Base-by-base conservation (phyloP, 2,888 invertebrate genomes). In the Sphaerophoria taeniata region DNA sequence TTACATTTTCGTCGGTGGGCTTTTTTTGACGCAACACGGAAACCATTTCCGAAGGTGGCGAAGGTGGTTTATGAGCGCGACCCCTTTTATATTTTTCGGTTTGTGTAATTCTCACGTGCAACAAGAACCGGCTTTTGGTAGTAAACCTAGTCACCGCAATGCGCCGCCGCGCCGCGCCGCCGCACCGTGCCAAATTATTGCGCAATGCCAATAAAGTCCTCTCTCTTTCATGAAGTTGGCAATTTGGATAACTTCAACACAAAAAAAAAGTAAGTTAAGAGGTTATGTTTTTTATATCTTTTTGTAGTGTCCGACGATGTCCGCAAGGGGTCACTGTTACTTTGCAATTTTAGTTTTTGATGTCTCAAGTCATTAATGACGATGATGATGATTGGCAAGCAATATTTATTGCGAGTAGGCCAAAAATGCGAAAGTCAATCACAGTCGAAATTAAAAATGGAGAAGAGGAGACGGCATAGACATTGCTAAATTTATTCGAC, bases 21-120 rank as follows among this genome's bases (percentile, higher is more conserved):
- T 51, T 43, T 49, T 49, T 24, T 58, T 47, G 49, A 49, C 51
- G 12, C 55, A 74, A 78, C 56, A 45, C 82, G 82, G 82, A 83
- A 83, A 83, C 61, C 56, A 39, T 70, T 73, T 78, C 63, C 63
- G 78, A 65, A 65, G 73, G 65, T 74, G 82, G 82, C 78, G 78
- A 83, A 73, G 82, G 82, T 83, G 82, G 82, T 70, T 74, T 83
- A 83, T 83, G 78, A 69, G 12, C 36, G 49, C 36, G 49, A 49
- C 65, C 49, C n/a, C 73, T 34, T 67, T 63, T 61, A 24, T 24
- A 24, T 43, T 58, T 43, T 5, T 9, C 11, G 9, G 43, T 43
- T 36, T 67, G 53, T 51, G 60, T 7, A 43, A 70, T 83, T 83
- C 78, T 73, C 82, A 83, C 63, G 78, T 78, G 67, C 60, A 43